Evolutionary conservation across 2,888 invertebrate genomes (phyloP), one percentile per base, ranked within the genome.

Genomic region (Vandiemenella viatica): DNA sequence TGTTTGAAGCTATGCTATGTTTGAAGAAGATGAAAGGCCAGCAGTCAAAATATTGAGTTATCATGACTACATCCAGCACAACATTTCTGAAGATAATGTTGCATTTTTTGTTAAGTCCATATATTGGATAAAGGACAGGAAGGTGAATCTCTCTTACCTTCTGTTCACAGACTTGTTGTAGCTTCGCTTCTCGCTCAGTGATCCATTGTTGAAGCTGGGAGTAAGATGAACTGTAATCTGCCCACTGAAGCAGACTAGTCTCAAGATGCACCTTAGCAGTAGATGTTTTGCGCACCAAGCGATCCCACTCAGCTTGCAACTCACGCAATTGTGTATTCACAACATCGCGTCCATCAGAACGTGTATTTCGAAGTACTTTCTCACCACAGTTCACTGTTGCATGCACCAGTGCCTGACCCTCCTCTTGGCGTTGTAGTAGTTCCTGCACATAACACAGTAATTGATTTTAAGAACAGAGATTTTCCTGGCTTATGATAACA

Each of bases 181-280:
- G 65, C 67, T 92, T 89, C 5, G 88, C 87, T 71, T 93, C 92
- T 58, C 91, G 78, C 60, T 95, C 93, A 23, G 82, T 82, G 52
- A 96, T 87, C 92, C 95, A 93, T 74, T 91, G 87, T 61, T 91
- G 86, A 19, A 95, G 69, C 63, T 92, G 91, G 16, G 84, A 80
- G 64, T 89, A 92, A 50, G 90, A 91, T 48, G 91, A 91, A 63
- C 88, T 91, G 65, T 92, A 95, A 63, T 93, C 91, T 6, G 91
- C 90, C 93, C 93, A 95, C 75, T 95, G 92, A 37, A 93, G 71
- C 13, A 92, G 70, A 57, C 84, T 83, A 0, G 90, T 90, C 66
- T 95, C 93, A 32, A 95, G 67, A 59, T 88, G 83, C 13, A 90
- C 90, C 67, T 92, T 92, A 1, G 88, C 85, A 1, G 86, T 89